Base-by-base conservation (phyloP, 1,140 invertebrate genomes). In the Drosophila paulistorum region DNA sequence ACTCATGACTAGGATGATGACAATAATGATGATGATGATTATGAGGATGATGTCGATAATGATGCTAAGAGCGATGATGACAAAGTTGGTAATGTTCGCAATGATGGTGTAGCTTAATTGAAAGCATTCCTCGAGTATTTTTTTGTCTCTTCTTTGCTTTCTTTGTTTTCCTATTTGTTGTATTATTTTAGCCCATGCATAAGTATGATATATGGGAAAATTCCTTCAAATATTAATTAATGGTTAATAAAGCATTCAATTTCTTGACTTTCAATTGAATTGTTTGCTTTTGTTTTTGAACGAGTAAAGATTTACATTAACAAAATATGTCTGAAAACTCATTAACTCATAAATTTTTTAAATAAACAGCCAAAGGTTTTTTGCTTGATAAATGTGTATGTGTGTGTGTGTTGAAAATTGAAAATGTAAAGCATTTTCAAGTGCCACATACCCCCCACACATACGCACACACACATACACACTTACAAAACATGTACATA, bases 31-130 rank as follows among this genome's bases (percentile, higher is more conserved):
- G 64, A 20, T 74, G 73, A 80, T 73, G 63, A 79, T 79, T 68
- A 65, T 58, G 61, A 74, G 67, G 65, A 59, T 61, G 61, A 70
- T 68, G 72, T 35, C 58, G 66, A 75, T 78, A 17, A 48, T 48
- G 45, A 20, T 20, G 37, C 37, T 39, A 39, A 13, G 3, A 48
- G 14, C 14, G 77, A 80, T 77, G 77, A 65, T 69, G 71, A 78
- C 74, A 77, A 77, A 76, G 72, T 76, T 73, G 70, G 71, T 69
- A 82, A 72, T 81, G 81, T 48, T 13, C 7, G 14, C 45, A 17
- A 83, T 87, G 77, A 83, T 82, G 79, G 45, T 51, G 14, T 77
- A 72, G 80, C 76, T 89, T 55, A 87, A 77, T 82, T 86, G 74
- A 78, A 78, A 86, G 73, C 71, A 82, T 79, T 79, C 68, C 66